Percentiles rank a stretch among this genome's conserved stretches.
Evolutionary conservation across 2,888 invertebrate genomes (phyloP).

Genomic region (Apodemia mormo): DNA sequence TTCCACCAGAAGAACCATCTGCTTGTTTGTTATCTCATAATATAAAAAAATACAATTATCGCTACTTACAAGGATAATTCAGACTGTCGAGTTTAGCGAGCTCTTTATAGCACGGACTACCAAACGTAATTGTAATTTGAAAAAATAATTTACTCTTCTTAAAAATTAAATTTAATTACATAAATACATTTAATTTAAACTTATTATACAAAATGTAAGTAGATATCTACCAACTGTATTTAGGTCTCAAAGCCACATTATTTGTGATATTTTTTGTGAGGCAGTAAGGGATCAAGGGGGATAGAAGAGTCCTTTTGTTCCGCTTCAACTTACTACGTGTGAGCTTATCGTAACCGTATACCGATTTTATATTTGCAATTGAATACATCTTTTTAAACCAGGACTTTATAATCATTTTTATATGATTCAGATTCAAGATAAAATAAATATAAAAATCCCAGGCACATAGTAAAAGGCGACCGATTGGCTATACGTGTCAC

Average conservation of each 20-base stretch:
- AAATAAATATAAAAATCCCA: too few relatives aligned
- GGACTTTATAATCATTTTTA: background rate
- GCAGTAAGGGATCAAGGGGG: constrained; percentile 1
- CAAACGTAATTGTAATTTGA: too few relatives aligned
- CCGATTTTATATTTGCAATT: constrained; percentile 1
- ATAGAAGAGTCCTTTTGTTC: constrained; percentile 10
- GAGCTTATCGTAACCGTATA: background rate
- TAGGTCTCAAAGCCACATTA: constrained; percentile 4
- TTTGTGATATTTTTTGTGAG: constrained; percentile 3
- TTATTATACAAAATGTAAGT: background rate
- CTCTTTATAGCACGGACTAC: too few relatives aligned
- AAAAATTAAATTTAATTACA: too few relatives aligned
- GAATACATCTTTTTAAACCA: background rate
- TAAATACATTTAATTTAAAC: too few relatives aligned
- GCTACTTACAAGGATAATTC: too few relatives aligned
- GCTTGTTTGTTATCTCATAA: too few relatives aligned
- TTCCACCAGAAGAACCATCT: too few relatives aligned
- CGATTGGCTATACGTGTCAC: too few relatives aligned
- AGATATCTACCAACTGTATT: constrained; percentile 5
- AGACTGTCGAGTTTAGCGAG: too few relatives aligned
- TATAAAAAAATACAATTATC: background rate
- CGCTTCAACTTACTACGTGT: background rate
- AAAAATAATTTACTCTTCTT: too few relatives aligned
- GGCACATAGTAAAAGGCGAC: too few relatives aligned
- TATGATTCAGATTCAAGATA: background rate